These are phyloP conservation scores for Stictonetta naevosa DNA, from an alignment of 2,113 vertebrate genomes.

Conservation along the genomic window DNA sequence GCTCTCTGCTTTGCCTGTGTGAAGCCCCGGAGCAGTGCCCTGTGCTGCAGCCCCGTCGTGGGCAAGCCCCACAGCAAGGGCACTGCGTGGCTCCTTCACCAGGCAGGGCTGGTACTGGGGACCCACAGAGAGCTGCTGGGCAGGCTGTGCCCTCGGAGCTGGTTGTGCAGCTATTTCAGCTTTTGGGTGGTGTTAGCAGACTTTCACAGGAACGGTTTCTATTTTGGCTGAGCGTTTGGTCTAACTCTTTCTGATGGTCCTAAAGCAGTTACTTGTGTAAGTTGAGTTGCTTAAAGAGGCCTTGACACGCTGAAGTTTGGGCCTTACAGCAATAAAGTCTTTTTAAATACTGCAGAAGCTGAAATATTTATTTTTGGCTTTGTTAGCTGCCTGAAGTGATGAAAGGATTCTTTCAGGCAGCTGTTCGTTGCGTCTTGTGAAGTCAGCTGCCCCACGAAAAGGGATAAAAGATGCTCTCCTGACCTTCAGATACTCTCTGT, in stretches of 20 bases:
- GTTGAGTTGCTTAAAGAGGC: not conserved
- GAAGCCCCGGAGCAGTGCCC: not conserved
- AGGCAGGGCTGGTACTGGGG: not conserved
- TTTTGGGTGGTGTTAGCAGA: not conserved
- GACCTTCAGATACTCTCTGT: not conserved
- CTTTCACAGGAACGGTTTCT: not conserved
- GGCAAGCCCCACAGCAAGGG: not conserved
- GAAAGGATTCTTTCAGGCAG: not conserved
- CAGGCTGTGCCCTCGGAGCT: not conserved
- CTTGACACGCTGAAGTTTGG: not conserved
- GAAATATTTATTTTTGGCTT: constrained; percentile 31
- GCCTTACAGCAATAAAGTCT: not conserved
- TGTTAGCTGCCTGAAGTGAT: constrained; percentile 1
- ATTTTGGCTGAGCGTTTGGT: not conserved
- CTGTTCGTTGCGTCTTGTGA: not conserved
- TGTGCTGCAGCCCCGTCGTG: rapidly evolving
- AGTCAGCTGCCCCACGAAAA: not conserved
- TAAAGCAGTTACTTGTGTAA: not conserved
- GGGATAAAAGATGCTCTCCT: not conserved
- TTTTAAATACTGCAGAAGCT: not conserved
- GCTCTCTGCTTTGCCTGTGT: rapidly evolving
- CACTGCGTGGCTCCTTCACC: rapidly evolving
- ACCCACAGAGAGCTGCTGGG: not conserved
- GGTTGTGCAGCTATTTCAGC: not conserved
- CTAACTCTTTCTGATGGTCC: not conserved